phyloP scores from a whole-genome alignment of 2,797 vertebrate genomes.

The Taeniopygia guttata region DNA sequence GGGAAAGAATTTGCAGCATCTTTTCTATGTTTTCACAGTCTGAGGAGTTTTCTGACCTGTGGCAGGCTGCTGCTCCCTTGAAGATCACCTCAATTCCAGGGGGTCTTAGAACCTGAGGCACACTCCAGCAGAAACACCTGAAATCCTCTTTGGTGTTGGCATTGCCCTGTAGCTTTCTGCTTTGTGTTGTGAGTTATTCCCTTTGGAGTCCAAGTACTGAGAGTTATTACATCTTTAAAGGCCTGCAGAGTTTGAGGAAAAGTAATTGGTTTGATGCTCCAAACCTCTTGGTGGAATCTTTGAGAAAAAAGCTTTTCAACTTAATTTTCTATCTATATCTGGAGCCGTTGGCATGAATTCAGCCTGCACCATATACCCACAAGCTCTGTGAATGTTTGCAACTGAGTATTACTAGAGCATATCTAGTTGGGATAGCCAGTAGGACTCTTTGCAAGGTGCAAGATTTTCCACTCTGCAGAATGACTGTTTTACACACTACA shows the following conservation, averaged over 20 bases:
- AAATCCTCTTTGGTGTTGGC: conserved; percentile 40
- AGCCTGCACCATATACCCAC: not conserved
- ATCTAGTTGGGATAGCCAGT: not conserved
- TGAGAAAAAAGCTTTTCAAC: conserved; percentile 42
- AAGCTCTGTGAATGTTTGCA: not conserved
- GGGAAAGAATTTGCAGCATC: not conserved
- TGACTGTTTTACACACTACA: not conserved
- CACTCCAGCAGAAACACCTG: conserved; percentile 17
- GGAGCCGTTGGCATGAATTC: conserved; percentile 28
- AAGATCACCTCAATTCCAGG: conserved; percentile 10
- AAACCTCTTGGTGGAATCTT: conserved; percentile 54
- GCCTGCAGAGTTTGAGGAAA: conserved; percentile 40
- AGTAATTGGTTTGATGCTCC: conserved; percentile 61
- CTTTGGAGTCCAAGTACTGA: conserved; percentile 26
- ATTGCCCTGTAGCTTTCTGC: conserved; percentile 28
- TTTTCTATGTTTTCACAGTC: not conserved
- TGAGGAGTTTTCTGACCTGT: not conserved
- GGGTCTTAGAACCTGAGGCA: not conserved
- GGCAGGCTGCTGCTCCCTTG: not conserved
- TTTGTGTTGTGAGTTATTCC: conserved; percentile 51
- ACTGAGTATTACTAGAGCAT: not conserved
- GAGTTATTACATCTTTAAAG: conserved; percentile 52
- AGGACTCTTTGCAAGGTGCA: not conserved
- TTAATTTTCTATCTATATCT: conserved; percentile 54
- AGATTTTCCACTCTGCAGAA: not conserved